These are phyloP conservation scores for Sebastes miniatus DNA, from an alignment of 2,797 vertebrate species.

Conservation along the genomic window DNA sequence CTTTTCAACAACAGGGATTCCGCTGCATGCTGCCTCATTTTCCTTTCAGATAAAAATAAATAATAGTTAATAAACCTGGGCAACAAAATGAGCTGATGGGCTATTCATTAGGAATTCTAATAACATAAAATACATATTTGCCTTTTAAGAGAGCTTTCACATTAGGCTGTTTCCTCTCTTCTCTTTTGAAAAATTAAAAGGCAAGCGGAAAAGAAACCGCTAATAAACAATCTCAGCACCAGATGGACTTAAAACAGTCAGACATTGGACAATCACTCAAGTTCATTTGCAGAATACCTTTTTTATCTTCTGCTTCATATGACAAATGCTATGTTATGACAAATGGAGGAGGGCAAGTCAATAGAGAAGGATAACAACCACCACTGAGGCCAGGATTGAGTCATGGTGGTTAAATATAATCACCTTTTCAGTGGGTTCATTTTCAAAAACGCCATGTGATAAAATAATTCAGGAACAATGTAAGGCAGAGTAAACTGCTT, in stretches of 20 bases:
- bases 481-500: not conserved
- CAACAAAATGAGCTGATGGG: not conserved
- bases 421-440: not conserved
- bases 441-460: not conserved
- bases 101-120: not conserved
- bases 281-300: not conserved
- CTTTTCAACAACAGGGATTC: not conserved
- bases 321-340: too few species aligned
- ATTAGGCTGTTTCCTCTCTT: not conserved
- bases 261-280: not conserved
- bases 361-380: not conserved
- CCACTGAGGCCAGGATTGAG: not conserved
- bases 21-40: not conserved
- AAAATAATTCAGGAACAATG: not conserved
- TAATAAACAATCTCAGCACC: not conserved
- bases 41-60: not conserved
- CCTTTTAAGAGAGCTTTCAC: not conserved
- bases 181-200: not conserved
- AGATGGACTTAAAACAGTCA: not conserved
- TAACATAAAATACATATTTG: not conserved
- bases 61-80: not conserved
- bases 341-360: not conserved
- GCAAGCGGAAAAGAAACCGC: not conserved
- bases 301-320: not conserved
- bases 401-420: not conserved